Percentiles rank a stretch among this genome's conserved stretches.
Evolutionary conservation across 2,113 vertebrate species (phyloP).

Genomic region (Carlito syrichta): DNA sequence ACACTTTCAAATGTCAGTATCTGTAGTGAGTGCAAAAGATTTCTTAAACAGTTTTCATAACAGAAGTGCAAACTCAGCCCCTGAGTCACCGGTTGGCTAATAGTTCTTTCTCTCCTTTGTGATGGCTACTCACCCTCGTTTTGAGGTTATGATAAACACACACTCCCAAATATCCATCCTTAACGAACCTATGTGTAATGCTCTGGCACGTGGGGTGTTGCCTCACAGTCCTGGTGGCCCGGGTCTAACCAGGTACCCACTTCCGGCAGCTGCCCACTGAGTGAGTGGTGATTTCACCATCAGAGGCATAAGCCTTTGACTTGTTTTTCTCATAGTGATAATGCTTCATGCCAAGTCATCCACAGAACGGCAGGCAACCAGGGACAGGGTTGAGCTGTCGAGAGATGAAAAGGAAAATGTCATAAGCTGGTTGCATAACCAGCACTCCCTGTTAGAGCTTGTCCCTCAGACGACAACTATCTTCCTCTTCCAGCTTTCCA

Average conservation of each 20-base stretch:
- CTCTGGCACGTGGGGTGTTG: not conserved
- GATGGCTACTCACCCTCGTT: not conserved
- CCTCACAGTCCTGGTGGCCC: not conserved
- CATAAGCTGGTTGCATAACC: not conserved
- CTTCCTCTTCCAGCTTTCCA: not conserved
- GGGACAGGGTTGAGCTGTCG: not conserved
- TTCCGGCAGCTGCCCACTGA: not conserved
- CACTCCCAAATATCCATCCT: not conserved
- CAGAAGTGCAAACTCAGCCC: not conserved
- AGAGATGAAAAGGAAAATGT: not conserved
- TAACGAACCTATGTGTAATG: rapidly evolving
- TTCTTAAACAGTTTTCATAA: not conserved
- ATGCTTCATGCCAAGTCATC: not conserved
- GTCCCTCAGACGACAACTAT: not conserved
- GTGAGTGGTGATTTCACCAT: not conserved
- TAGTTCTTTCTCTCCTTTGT: not conserved
- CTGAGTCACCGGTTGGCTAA: not conserved
- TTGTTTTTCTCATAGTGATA: slow-evolving; percentile 28
- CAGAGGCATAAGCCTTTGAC: not conserved
- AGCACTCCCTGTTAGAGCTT: not conserved
- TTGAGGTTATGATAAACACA: not conserved
- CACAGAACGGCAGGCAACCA: not conserved
- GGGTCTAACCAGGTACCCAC: not conserved
- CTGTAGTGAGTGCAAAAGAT: not conserved
- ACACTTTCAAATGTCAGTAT: not conserved